phyloP scores from a whole-genome alignment of 2,113 vertebrate species.

The Penelope pileata region DNA sequence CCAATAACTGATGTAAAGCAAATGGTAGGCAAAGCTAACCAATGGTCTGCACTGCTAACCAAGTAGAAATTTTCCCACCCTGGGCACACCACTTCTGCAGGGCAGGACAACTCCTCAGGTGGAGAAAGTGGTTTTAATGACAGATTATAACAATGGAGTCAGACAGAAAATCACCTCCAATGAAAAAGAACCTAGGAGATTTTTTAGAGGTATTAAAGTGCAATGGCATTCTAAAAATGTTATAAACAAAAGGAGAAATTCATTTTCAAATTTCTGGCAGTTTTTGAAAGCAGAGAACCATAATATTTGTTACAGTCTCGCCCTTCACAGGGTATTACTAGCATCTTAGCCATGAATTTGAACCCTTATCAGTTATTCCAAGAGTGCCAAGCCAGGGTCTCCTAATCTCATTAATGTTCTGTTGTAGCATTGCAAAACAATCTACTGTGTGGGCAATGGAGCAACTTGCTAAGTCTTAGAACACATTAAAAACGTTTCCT shows the following conservation, averaged over 20 bases:
- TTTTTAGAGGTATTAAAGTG: background rate
- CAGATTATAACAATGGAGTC: background rate
- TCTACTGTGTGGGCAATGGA: background rate
- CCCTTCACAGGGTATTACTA: background rate
- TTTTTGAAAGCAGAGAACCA: background rate
- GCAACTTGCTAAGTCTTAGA: background rate
- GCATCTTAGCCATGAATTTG: background rate
- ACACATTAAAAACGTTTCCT: background rate
- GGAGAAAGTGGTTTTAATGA: background rate
- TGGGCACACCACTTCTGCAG: background rate
- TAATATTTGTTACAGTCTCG: background rate
- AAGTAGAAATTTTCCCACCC: background rate
- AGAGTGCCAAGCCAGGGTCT: background rate
- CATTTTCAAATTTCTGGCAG: background rate
- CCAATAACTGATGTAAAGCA: background rate
- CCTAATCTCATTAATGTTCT: background rate
- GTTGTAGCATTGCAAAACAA: background rate
- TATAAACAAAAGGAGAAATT: background rate
- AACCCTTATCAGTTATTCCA: background rate
- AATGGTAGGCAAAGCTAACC: fast-evolving
- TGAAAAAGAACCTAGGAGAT: background rate
- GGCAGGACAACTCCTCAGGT: background rate
- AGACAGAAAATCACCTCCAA: background rate
- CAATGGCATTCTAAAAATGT: background rate
- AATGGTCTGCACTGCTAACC: fast-evolving